Evolutionary conservation across 2,113 vertebrate genomes (phyloP).

Genomic region (Jacana jacana): DNA sequence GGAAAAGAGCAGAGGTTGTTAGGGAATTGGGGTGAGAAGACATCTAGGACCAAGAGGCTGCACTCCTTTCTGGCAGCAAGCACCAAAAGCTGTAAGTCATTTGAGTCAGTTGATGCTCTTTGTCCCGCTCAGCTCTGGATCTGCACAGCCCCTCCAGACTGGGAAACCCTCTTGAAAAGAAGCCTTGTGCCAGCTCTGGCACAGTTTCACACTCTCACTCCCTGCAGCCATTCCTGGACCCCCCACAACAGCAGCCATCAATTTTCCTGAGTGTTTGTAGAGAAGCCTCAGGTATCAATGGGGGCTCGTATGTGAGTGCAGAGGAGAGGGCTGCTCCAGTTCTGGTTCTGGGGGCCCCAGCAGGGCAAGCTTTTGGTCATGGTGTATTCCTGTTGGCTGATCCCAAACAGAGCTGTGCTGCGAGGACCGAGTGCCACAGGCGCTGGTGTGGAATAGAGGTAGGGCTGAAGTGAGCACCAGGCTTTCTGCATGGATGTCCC

Average conservation of each 20-base stretch:
- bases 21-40: not conserved
- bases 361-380: not conserved
- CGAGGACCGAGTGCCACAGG: not conserved
- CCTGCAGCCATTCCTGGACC: not conserved
- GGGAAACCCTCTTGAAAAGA: not conserved
- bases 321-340: not conserved
- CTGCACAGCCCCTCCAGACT: not conserved
- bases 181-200: not conserved
- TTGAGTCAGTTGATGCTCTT: not conserved
- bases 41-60: not conserved
- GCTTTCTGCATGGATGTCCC: not conserved
- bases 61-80: not conserved
- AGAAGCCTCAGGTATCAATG: not conserved
- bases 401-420: not conserved
- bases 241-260: not conserved
- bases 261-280: not conserved
- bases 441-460: not conserved
- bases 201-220: not conserved
- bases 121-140: not conserved
- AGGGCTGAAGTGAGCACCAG: not conserved
- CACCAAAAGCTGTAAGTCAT: not conserved
- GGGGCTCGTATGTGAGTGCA: not conserved
- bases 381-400: not conserved
- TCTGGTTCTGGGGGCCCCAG: not conserved
- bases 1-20: not conserved